phyloP scores from a whole-genome alignment of 1,140 invertebrate species.

The Psix sp. region DNA sequence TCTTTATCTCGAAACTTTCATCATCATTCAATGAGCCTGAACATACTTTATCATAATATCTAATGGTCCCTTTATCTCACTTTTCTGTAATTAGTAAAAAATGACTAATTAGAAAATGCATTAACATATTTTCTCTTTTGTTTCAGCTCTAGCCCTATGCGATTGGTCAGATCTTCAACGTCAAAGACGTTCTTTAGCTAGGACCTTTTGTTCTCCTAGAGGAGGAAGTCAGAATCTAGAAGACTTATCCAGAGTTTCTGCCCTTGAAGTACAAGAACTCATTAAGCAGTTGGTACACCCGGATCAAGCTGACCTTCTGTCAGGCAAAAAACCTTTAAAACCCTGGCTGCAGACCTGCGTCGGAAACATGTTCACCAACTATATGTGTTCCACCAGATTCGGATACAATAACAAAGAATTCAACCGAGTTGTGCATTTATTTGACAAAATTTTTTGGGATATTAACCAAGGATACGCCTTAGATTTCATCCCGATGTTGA shows the following conservation, averaged over 20 bases:
- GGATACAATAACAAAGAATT: conserved; percentile 83
- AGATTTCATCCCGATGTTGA: conserved; percentile 89
- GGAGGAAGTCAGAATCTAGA: conserved; percentile 83
- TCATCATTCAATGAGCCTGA: too few relatives aligned
- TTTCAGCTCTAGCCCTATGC: conserved; percentile 88
- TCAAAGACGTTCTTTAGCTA: conserved; percentile 84
- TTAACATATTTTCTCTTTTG: conserved; percentile 64
- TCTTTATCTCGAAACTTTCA: too few relatives aligned
- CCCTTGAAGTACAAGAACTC: conserved; percentile 79
- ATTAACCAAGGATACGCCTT: conserved; percentile 91
- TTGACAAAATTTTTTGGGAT: conserved; percentile 92
- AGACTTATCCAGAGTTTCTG: conserved; percentile 80
- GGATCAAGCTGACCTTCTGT: conserved; percentile 71
- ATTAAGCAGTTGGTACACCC: conserved; percentile 75
- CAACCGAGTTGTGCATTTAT: conserved; percentile 81
- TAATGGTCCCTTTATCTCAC: too few relatives aligned
- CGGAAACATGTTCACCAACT: conserved; percentile 89
- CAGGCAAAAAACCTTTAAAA: conserved; percentile 77
- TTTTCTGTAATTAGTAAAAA: too few relatives aligned
- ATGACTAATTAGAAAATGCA: too few relatives aligned
- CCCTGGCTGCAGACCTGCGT: conserved; percentile 81
- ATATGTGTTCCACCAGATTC: conserved; percentile 89
- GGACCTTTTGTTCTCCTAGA: conserved; percentile 86
- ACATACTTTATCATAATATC: too few relatives aligned
- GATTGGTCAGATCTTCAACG: conserved; percentile 90